These are phyloP conservation scores for Microchirus variegatus DNA, from an alignment of 2,797 vertebrate species.

Conservation along the genomic window DNA sequence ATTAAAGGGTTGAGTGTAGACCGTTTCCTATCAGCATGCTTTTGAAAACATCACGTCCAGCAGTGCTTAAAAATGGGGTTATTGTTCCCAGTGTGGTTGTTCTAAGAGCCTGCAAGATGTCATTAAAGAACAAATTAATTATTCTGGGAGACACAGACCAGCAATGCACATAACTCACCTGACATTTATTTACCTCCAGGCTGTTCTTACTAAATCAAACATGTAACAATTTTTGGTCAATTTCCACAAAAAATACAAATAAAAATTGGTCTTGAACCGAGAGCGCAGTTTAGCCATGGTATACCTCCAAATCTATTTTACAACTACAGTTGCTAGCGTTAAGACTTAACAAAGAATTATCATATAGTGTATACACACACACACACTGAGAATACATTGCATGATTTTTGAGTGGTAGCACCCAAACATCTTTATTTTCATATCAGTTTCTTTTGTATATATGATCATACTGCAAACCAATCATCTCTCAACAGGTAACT, in stretches of 20 bases:
- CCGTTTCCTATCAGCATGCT: conserved; percentile 35
- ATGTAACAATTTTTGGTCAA: not conserved
- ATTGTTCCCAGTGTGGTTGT: conserved; percentile 50
- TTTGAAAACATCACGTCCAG: conserved; percentile 46
- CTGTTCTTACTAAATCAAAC: conserved; percentile 9
- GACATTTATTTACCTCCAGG: not conserved
- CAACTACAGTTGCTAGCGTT: conserved; percentile 9
- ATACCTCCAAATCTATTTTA: conserved; percentile 2
- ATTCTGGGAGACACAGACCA: conserved; percentile 13
- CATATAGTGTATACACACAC: not conserved
- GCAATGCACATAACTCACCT: not conserved
- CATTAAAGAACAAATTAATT: conserved; percentile 18
- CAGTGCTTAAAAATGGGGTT: conserved; percentile 7
- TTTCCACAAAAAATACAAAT: not conserved
- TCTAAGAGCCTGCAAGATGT: conserved; percentile 5
- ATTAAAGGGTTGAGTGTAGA: conserved; percentile 40
- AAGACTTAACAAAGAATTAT: conserved; percentile 5
- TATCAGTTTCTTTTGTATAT: conserved; percentile 33
- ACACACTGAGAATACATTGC: conserved; percentile 20
- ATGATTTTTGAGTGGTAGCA: conserved; percentile 52
- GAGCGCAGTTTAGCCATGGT: not conserved
- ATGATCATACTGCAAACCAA: conserved; percentile 61
- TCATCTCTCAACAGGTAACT: conserved; percentile 45
- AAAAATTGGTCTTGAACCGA: not conserved
- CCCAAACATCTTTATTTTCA: conserved; percentile 66